Evolutionary conservation across 2,888 invertebrate genomes (phyloP).

Genomic region (Cephus runcator): DNA sequence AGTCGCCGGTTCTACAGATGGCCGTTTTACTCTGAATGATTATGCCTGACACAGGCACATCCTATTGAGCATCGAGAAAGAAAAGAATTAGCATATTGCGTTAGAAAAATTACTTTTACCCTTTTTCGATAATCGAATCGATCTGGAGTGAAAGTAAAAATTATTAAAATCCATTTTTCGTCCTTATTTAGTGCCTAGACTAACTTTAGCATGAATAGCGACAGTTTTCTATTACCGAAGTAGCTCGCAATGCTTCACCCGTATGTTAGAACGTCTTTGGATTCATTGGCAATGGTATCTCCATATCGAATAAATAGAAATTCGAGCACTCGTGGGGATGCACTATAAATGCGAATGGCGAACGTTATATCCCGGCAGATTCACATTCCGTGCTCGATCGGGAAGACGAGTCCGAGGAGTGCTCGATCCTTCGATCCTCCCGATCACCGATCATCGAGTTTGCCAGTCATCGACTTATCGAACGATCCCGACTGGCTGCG

Average conservation of each 20-base stretch:
- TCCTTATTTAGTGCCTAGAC: too few relatives aligned
- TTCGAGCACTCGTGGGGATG: constrained; percentile 28
- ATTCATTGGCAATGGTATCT: neutral
- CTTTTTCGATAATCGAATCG: too few relatives aligned
- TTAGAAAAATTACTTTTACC: neutral
- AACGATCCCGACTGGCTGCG: neutral
- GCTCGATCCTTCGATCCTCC: constrained; percentile 18
- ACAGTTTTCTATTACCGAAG: neutral
- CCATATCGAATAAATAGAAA: neutral
- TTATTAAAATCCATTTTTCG: neutral
- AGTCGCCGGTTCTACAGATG: neutral
- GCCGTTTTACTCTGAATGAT: neutral
- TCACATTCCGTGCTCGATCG: constrained; percentile 30
- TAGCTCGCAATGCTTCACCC: neutral
- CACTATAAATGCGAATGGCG: constrained; percentile 41
- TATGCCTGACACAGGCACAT: neutral
- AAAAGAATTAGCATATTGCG: neutral
- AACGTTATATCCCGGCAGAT: constrained; percentile 35
- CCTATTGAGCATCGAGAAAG: neutral
- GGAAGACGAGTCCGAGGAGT: constrained; percentile 24
- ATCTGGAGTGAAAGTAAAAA: neutral
- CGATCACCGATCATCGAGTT: neutral
- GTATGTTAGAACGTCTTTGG: neutral
- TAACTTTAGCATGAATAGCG: too few relatives aligned
- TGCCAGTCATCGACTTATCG: neutral